Evolutionary conservation across 2,113 vertebrate genomes (phyloP).

Genomic region (Tupaia chinensis): DNA sequence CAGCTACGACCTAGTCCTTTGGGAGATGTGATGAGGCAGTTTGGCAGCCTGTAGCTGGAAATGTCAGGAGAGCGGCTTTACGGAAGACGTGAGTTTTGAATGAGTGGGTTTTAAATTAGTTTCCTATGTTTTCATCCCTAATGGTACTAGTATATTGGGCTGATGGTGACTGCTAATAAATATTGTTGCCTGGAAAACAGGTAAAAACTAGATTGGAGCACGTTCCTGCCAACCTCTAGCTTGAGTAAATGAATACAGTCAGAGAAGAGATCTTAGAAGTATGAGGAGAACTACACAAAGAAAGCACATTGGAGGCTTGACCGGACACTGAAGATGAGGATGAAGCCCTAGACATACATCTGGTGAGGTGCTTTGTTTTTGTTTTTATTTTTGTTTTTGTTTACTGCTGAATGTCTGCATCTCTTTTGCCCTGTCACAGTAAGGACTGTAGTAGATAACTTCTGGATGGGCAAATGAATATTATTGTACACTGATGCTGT

Average conservation of each 20-base stretch:
- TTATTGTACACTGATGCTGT: not conserved
- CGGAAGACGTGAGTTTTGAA: not conserved
- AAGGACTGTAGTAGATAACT: not conserved
- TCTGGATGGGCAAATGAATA: not conserved
- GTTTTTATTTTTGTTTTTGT: too few relatives aligned
- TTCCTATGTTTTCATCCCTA: not conserved
- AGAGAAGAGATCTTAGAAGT: not conserved
- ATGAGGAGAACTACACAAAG: not conserved
- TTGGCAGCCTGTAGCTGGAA: not conserved
- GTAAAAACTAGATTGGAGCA: not conserved
- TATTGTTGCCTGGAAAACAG: not conserved
- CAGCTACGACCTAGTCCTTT: not conserved
- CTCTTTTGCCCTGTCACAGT: not conserved
- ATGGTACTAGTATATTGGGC: not conserved
- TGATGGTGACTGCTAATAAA: not conserved
- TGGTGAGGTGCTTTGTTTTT: not conserved
- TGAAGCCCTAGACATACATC: not conserved
- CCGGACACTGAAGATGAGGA: not conserved
- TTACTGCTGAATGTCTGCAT: not conserved
- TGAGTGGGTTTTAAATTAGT: not conserved
- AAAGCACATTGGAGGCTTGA: fast-evolving
- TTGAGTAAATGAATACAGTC: not conserved
- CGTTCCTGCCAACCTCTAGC: not conserved
- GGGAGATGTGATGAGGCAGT: not conserved
- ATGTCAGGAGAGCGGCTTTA: not conserved